Conservation (phyloP, 1,140 invertebrate genomes). For the Brachionus angularis region DNA sequence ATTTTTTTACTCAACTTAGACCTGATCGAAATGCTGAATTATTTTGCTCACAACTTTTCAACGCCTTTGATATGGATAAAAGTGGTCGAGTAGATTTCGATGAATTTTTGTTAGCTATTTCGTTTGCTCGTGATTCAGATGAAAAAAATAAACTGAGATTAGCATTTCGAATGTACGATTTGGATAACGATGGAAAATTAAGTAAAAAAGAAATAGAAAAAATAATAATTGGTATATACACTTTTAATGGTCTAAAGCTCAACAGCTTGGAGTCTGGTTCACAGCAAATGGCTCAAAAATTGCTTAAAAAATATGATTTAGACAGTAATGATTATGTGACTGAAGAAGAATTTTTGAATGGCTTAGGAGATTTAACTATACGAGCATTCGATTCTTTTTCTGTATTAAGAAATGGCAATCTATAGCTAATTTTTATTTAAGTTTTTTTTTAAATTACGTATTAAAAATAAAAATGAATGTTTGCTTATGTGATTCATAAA, state of each 20-base stretch:
- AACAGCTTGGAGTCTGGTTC: neutral
- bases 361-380: neutral
- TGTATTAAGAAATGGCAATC: neutral
- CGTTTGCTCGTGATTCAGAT: neutral
- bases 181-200: neutral
- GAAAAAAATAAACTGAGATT: neutral
- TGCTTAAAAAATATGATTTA: neutral
- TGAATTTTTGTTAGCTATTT: conserved; percentile 21
- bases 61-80: conserved; percentile 8
- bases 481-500: too few relatives aligned
- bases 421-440: too few relatives aligned
- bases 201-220: conserved; percentile 6
- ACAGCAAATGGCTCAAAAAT: neutral
- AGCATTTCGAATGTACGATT: conserved; percentile 30
- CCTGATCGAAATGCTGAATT: neutral
- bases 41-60: neutral
- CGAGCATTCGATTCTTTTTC: neutral
- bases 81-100: conserved; percentile 21
- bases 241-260: neutral
- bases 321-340: neutral
- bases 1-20: neutral
- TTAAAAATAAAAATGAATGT: too few relatives aligned
- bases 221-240: neutral
- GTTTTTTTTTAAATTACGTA: too few relatives aligned
- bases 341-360: conserved; percentile 6